phyloP scores from a whole-genome alignment of 2,113 vertebrate species.

The Protobothrops flavoviridis region DNA sequence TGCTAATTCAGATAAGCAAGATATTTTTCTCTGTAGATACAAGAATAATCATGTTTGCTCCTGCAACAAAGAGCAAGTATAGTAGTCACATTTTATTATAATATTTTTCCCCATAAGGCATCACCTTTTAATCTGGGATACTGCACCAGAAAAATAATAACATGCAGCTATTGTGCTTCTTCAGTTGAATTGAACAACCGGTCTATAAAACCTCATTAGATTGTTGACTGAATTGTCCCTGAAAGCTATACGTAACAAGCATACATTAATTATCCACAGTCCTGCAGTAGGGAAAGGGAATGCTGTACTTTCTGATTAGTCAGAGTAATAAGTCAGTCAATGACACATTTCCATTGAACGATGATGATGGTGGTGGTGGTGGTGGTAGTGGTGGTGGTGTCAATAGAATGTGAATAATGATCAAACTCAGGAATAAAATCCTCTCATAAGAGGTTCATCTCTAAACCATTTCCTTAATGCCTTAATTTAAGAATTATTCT shows the following conservation, averaged over 20 bases:
- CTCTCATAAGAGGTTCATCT: background rate
- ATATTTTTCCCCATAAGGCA: background rate
- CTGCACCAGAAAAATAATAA: background rate
- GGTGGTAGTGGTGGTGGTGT: no score
- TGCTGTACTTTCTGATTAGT: background rate
- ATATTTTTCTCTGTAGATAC: background rate
- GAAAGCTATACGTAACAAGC: background rate
- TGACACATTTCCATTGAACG: background rate
- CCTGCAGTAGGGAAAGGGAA: background rate
- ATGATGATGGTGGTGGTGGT: background rate
- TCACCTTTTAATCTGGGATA: background rate
- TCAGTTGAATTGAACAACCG: background rate
- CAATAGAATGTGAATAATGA: background rate
- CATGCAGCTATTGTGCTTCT: background rate
- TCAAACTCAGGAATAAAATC: background rate
- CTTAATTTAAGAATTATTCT: background rate
- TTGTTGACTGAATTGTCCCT: background rate
- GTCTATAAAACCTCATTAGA: background rate
- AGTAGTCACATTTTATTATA: background rate
- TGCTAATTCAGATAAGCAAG: conserved; percentile 33
- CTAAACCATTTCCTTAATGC: background rate
- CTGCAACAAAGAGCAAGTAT: background rate
- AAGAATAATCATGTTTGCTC: background rate
- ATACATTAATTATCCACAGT: background rate
- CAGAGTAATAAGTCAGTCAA: background rate